Percentiles rank a stretch among this genome's conserved stretches.
Evolutionary conservation across 1,140 invertebrate species (phyloP).

Genomic region (Ips nitidus): DNA sequence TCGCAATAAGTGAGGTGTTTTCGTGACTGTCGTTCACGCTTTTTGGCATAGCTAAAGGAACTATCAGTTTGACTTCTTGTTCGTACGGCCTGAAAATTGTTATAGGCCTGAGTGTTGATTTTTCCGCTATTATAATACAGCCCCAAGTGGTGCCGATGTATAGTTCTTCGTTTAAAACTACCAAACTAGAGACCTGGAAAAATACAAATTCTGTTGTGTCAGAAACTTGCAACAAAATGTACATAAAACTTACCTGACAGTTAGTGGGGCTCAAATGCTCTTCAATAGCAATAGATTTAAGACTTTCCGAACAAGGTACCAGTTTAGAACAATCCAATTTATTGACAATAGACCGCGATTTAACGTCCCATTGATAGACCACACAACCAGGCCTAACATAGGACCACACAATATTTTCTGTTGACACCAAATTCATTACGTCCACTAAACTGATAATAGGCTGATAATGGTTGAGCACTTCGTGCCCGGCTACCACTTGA

Average conservation of each 20-base stretch:
- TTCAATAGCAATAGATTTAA: conserved; percentile 90
- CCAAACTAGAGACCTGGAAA: conserved; percentile 73
- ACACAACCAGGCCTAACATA: conserved; percentile 80
- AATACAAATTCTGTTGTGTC: not conserved
- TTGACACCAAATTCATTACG: conserved; percentile 64
- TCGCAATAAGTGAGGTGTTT: conserved; percentile 64
- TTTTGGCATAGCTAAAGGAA: conserved; percentile 50
- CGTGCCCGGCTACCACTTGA: conserved; percentile 62
- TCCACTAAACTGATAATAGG: conserved; percentile 61
- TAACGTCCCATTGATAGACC: conserved; percentile 81
- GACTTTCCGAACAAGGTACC: conserved; percentile 86
- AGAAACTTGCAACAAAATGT: not conserved
- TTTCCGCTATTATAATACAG: conserved; percentile 84
- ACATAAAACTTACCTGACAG: conserved; percentile 64
- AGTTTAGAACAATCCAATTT: conserved; percentile 90
- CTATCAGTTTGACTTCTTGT: conserved; percentile 66
- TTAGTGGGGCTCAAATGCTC: conserved; percentile 78
- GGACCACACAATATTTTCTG: conserved; percentile 69
- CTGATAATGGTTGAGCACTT: conserved; percentile 62
- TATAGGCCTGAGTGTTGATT: conserved; percentile 75
- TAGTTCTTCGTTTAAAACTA: conserved; percentile 67
- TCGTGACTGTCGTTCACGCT: conserved; percentile 49
- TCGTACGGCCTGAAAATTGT: conserved; percentile 90
- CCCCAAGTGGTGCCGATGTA: conserved; percentile 93
- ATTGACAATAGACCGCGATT: conserved; percentile 67